Evolutionary conservation across 2,113 vertebrate species (phyloP).

Genomic region (Pterocles burchelli): DNA sequence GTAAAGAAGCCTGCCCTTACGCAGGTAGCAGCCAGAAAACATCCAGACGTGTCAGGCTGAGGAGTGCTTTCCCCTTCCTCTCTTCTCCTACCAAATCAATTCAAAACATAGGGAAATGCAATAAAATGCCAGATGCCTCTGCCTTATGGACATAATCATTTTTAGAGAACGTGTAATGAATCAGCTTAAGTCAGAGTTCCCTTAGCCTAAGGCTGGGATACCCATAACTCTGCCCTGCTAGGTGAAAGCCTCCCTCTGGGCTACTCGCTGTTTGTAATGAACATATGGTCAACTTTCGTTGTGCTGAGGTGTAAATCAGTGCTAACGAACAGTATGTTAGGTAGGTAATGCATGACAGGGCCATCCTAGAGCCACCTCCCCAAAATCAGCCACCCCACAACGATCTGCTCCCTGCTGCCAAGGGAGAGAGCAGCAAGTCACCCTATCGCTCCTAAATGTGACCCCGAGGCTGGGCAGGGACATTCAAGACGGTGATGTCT

Average conservation of each 20-base stretch:
- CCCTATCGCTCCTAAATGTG: background rate
- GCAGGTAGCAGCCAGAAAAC: background rate
- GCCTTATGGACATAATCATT: background rate
- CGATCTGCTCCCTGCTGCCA: background rate
- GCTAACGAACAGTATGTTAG: background rate
- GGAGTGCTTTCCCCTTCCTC: background rate
- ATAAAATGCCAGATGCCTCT: slow-evolving; percentile 21
- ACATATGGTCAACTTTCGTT: rapidly evolving
- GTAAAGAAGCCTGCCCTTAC: background rate
- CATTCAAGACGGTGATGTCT: background rate
- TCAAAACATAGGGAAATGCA: background rate
- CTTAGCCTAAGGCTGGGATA: background rate
- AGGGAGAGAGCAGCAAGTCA: background rate
- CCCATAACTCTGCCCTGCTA: background rate
- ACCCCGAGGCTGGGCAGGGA: background rate
- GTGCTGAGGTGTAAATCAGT: background rate
- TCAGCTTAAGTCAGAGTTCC: background rate
- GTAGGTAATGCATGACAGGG: background rate
- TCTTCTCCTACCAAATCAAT: background rate
- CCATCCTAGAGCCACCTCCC: background rate
- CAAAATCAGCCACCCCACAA: rapidly evolving
- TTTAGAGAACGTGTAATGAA: background rate
- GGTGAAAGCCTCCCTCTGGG: background rate
- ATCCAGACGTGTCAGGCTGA: background rate
- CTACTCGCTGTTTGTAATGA: background rate